These are phyloP conservation scores for Apodemia duryi DNA, from an alignment of 2,888 invertebrate genomes.

Conservation along the genomic window DNA sequence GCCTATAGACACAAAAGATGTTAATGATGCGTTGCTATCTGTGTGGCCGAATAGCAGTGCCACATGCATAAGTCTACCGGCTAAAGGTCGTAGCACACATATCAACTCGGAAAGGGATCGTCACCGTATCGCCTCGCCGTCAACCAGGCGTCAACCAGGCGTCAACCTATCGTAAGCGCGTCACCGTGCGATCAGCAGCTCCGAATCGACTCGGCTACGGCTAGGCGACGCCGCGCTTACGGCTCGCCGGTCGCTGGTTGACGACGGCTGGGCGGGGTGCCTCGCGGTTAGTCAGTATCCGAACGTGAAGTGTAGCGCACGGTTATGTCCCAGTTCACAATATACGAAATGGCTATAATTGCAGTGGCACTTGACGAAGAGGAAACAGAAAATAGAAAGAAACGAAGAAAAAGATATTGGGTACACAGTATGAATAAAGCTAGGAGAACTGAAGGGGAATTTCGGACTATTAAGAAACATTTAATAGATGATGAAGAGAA, in stretches of 20 bases:
- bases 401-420: slow-evolving; percentile 24
- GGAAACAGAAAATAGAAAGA: slow-evolving; percentile 23
- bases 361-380: slow-evolving; percentile 27
- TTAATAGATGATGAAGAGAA: slow-evolving; percentile 20
- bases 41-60: no score
- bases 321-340: slow-evolving; percentile 33
- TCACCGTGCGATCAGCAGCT: slow-evolving; percentile 5
- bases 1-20: no score
- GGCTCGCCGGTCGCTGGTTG: slow-evolving; percentile 14
- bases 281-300: slow-evolving; percentile 28
- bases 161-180: slow-evolving; percentile 9
- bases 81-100: no score
- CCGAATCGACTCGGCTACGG: slow-evolving; percentile 4
- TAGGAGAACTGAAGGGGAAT: slow-evolving; percentile 22
- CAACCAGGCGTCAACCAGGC: slow-evolving; percentile 8
- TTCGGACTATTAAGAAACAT: slow-evolving; percentile 20
- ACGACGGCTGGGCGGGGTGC: no score
- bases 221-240: slow-evolving; percentile 17
- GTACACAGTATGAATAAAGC: slow-evolving; percentile 21
- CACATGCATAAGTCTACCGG: no score
- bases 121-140: no score
- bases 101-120: no score
- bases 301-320: slow-evolving; percentile 31
- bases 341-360: slow-evolving; percentile 32
- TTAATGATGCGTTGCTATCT: no score